phyloP scores from a whole-genome alignment of 1,140 invertebrate species.

The Drosophila kikkawai region DNA sequence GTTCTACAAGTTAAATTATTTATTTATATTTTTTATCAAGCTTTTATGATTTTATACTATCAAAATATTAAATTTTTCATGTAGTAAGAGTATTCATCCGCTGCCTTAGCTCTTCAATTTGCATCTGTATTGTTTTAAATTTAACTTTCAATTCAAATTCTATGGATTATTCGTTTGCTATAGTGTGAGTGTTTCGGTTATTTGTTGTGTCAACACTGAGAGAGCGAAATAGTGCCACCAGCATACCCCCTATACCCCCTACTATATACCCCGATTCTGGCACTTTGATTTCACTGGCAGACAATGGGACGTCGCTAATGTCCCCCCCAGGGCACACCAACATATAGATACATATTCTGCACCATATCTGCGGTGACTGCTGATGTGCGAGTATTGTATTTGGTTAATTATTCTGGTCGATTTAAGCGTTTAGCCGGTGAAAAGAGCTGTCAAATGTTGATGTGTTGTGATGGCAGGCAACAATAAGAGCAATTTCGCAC shows the following conservation, averaged over 20 bases:
- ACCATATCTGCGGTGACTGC: constrained; percentile 3
- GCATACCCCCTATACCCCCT: neutral
- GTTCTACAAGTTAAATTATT: too few species aligned
- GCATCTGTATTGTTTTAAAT: constrained; percentile 42
- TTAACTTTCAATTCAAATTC: constrained; percentile 70
- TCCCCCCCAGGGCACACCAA: constrained; percentile 30
- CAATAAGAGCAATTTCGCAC: constrained; percentile 42
- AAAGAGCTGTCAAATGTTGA: constrained; percentile 66
- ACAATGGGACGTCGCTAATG: constrained; percentile 69
- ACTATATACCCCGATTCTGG: neutral
- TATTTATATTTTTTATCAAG: neutral
- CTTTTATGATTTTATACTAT: fast-evolving
- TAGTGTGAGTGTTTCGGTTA: constrained; percentile 52
- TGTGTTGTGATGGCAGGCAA: constrained; percentile 38
- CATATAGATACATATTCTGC: constrained; percentile 12
- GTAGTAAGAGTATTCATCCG: neutral
- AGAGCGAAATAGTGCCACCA: constrained; percentile 12
- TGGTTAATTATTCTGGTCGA: constrained; percentile 71
- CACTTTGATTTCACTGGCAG: constrained; percentile 46
- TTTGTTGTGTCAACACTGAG: constrained; percentile 55
- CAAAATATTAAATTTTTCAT: fast-evolving
- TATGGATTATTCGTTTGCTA: constrained; percentile 26
- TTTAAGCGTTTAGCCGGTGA: constrained; percentile 63
- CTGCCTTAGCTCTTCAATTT: neutral
- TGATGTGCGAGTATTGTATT: constrained; percentile 34